phyloP scores from a whole-genome alignment of 2,888 invertebrate genomes.

The Cephus spinipes region DNA sequence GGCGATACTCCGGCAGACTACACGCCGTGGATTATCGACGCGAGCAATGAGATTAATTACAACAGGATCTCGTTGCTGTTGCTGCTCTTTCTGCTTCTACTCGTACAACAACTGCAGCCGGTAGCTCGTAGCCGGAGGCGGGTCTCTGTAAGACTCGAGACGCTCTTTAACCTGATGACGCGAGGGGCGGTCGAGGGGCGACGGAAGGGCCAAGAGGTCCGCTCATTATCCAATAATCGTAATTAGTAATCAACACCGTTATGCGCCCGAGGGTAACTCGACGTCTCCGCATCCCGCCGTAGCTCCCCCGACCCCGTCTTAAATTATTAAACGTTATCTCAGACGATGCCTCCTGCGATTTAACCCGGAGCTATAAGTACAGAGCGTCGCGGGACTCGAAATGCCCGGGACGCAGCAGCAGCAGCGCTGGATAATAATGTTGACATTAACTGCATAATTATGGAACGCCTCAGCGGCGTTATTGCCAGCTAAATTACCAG shows the following conservation, averaged over 20 bases:
- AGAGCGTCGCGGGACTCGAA: slow-evolving; percentile 24
- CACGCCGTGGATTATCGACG: slow-evolving; percentile 41
- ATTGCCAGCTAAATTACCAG: slow-evolving; percentile 58
- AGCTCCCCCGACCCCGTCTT: slow-evolving; percentile 24
- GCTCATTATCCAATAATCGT: slow-evolving; percentile 53
- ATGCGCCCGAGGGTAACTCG: slow-evolving; percentile 39
- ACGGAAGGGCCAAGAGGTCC: slow-evolving; percentile 13
- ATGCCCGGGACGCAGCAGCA: not conserved
- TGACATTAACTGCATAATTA: slow-evolving; percentile 63
- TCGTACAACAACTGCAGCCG: not conserved
- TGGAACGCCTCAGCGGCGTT: slow-evolving; percentile 57
- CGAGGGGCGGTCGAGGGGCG: not conserved
- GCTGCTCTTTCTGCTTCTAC: not conserved
- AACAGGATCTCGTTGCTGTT: not conserved
- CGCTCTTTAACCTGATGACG: slow-evolving; percentile 16
- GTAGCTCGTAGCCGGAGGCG: slow-evolving; percentile 38
- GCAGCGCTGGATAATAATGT: slow-evolving; percentile 56
- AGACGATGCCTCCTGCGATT: not conserved
- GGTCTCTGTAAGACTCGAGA: slow-evolving; percentile 19
- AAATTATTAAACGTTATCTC: not conserved
- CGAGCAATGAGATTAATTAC: slow-evolving; percentile 46
- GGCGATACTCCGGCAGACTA: not conserved
- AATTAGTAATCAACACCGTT: slow-evolving; percentile 54
- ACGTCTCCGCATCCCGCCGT: not conserved
- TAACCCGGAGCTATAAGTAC: slow-evolving; percentile 3